Evolutionary conservation across 2,888 invertebrate genomes (phyloP), one percentile per base, ranked within the genome.

Genomic region (Parnassius glacialis): DNA sequence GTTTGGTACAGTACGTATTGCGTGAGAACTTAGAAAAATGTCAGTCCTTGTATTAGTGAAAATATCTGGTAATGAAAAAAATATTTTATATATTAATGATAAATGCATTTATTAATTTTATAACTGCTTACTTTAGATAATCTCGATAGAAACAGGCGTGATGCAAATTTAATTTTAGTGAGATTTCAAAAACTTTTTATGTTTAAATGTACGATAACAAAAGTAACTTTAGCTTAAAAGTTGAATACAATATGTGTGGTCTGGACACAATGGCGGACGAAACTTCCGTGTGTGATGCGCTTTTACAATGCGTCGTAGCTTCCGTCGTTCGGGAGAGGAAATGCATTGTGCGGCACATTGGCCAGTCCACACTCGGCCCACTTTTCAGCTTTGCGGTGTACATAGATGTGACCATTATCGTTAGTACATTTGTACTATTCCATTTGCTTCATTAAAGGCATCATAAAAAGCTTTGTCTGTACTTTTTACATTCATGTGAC

Each of bases 371-470:
- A 60, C 66, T 68, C 78, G 83, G 72, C 81, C 83, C 79, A 82
- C 79, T 84, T 84, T 76, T 79, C 72, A 79, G 76, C 78, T 80
- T 80, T 76, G 73, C 75, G 74, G 72, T 76, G 78, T 75, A 75
- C 72, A 68, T 65, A 75, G 72, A 73, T 74, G 78, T 72, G 78
- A 74, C 76, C 73, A 70, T 70, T 68, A 65, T 72, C 74, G 74
- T 72, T 75, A 70, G 69, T 69, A 69, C 73, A 70, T 76, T 79
- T 76, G 73, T 71, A 75, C 78, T 76, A 75, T 72, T 79, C 75
- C 74, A 83, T 83, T 81, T 74, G 76, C 48, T 48, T 16, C 48
- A 48, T 48, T 48, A 48, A 48, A 48, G n/a, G 43, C 34, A 1
- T 51, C 50, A 20, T 20, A 20, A 20, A 45, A 50, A 75, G 74